A percentile compares a stretch with the other conserved stretches of the same genome.
Conservation (phyloP, 2,888 invertebrate species). For the Caradrina clavipalpis region DNA sequence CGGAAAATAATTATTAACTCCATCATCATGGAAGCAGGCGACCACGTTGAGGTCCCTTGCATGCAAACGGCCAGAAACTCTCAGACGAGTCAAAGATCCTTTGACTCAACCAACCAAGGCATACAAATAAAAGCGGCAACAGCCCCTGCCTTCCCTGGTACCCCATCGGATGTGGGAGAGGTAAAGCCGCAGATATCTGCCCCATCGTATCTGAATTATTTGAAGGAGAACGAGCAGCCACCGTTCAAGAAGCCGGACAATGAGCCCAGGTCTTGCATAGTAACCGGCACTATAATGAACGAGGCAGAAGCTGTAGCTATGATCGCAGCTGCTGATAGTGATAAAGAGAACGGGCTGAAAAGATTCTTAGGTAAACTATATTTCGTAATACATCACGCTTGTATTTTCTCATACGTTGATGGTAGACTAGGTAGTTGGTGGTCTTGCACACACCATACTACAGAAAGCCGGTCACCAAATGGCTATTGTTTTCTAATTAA, state of each 20-base stretch:
- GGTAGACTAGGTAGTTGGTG: background rate
- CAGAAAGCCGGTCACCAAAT: too few species aligned
- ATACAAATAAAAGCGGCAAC: conserved; percentile 70
- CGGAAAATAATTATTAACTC: background rate
- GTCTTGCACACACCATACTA: too few species aligned
- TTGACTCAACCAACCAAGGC: conserved; percentile 5
- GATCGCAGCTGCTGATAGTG: conserved; percentile 73
- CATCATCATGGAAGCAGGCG: conserved; percentile 8
- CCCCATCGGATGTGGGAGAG: conserved; percentile 38
- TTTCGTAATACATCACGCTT: background rate
- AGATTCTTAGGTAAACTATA: conserved; percentile 72
- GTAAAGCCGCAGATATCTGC: conserved; percentile 79
- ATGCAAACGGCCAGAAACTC: conserved; percentile 60
- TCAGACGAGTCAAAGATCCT: conserved; percentile 35
- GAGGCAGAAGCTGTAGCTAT: conserved; percentile 78
- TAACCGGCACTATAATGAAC: conserved; percentile 76
- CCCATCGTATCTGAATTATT: conserved; percentile 80
- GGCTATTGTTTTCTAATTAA: too few species aligned
- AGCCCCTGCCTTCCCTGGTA: conserved; percentile 64
- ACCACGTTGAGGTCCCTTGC: background rate
- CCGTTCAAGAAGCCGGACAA: conserved; percentile 76
- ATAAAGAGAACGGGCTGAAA: conserved; percentile 68
- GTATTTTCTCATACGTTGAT: background rate
- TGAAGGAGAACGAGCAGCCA: conserved; percentile 81
- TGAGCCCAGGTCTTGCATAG: conserved; percentile 70